phyloP scores from a whole-genome alignment of 2,797 vertebrate genomes.

The Helostoma temminkii region DNA sequence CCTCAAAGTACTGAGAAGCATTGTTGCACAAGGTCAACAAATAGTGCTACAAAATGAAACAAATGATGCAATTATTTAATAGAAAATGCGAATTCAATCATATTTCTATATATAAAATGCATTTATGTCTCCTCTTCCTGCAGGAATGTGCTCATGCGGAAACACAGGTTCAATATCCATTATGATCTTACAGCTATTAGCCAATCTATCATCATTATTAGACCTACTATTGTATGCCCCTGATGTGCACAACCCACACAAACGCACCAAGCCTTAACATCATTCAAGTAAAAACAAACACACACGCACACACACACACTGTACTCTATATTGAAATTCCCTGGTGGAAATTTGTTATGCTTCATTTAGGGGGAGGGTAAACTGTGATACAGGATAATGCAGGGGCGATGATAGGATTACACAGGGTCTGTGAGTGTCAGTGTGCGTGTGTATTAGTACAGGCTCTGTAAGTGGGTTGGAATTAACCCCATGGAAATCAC shows the following conservation, averaged over 20 bases:
- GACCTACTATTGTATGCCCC: constrained; percentile 22
- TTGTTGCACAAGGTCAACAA: background rate
- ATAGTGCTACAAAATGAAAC: constrained; percentile 33
- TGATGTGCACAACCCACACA: constrained; percentile 37
- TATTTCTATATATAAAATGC: constrained; percentile 42
- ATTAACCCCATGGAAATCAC: constrained; percentile 34
- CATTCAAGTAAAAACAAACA: constrained; percentile 11
- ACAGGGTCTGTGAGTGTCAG: constrained; percentile 22
- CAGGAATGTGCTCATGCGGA: constrained; percentile 46
- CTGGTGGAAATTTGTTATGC: constrained; percentile 29
- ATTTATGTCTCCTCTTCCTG: constrained; percentile 38
- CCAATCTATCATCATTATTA: constrained; percentile 60
- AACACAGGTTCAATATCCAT: constrained; percentile 52
- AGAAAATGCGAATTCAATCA: constrained; percentile 32
- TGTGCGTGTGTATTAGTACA: constrained; percentile 18
- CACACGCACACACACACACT: background rate
- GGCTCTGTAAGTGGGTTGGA: constrained; percentile 18
- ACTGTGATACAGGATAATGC: constrained; percentile 36
- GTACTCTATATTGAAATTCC: constrained; percentile 25
- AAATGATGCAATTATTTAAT: constrained; percentile 54
- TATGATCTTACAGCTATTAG: constrained; percentile 46
- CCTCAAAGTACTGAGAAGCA: constrained; percentile 39
- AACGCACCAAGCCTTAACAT: constrained; percentile 25
- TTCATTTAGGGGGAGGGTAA: constrained; percentile 31
- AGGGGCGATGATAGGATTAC: constrained; percentile 26